These are phyloP conservation scores for Hipparchia sbordonii DNA, from an alignment of 2,888 invertebrate species.

Conservation along the genomic window DNA sequence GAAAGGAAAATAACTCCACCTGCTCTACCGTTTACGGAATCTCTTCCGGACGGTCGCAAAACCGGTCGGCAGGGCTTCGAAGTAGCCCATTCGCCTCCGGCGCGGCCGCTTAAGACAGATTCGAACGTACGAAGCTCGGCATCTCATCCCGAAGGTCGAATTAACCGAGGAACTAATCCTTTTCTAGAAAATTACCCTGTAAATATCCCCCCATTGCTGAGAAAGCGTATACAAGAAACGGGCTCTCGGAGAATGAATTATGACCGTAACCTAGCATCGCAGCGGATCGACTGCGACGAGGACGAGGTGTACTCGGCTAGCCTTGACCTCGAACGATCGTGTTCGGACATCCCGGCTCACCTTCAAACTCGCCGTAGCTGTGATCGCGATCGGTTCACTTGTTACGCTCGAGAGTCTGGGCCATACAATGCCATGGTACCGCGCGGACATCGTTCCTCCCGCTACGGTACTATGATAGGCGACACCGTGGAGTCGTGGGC, in stretches of 20 bases:
- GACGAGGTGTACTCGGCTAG: background rate
- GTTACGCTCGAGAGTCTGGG: background rate
- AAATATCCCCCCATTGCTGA: background rate
- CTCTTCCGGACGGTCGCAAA: background rate
- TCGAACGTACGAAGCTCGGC: background rate
- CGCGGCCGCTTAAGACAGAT: background rate
- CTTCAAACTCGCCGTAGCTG: background rate
- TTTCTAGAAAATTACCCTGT: background rate
- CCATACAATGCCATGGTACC: background rate
- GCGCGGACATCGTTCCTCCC: background rate
- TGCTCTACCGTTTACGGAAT: background rate
- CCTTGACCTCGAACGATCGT: background rate
- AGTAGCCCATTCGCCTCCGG: background rate
- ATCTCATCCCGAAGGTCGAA: background rate
- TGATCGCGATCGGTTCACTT: background rate
- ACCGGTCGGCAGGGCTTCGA: too few species aligned
- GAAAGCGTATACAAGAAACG: background rate
- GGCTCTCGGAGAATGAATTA: background rate
- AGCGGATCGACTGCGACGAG: background rate
- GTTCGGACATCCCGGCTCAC: background rate
- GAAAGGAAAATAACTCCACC: background rate
- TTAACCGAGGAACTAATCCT: constrained; percentile 3
- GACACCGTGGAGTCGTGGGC: constrained; percentile 86
- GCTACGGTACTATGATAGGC: constrained; percentile 80
- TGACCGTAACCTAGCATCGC: background rate